Percentiles rank a stretch among this genome's conserved stretches.
Evolutionary conservation across 1,140 invertebrate genomes (phyloP).

Genomic region (Pectinophora gossypiella): DNA sequence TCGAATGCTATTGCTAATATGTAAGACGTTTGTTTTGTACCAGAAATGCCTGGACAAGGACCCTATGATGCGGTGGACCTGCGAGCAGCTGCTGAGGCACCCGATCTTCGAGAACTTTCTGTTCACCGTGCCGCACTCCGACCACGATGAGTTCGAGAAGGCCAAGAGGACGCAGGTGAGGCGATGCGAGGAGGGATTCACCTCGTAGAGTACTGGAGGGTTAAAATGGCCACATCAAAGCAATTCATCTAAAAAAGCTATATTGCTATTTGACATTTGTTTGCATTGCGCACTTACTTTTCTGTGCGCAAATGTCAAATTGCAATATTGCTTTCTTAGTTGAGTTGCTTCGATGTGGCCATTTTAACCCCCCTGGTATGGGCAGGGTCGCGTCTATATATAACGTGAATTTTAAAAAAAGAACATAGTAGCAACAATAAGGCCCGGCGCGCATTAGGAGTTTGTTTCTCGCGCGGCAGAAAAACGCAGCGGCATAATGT

Average conservation of each 20-base stretch:
- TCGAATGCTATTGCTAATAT: too few species aligned
- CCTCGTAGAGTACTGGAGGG: neutral
- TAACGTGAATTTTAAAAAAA: neutral
- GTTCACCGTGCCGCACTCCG: constrained; percentile 84
- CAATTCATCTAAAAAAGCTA: too few species aligned
- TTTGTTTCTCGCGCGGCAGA: too few species aligned
- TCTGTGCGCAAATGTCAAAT: too few species aligned
- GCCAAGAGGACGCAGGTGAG: constrained; percentile 66
- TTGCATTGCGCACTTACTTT: too few species aligned
- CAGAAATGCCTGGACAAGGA: constrained; percentile 97
- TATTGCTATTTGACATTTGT: too few species aligned
- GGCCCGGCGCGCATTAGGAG: neutral
- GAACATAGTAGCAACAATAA: neutral
- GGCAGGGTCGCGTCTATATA: neutral
- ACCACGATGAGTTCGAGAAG: constrained; percentile 83
- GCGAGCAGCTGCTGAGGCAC: constrained; percentile 93
- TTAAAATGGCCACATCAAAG: too few species aligned
- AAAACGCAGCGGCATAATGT: too few species aligned
- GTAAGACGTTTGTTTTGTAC: too few species aligned
- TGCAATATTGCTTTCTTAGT: too few species aligned
- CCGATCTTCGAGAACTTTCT: constrained; percentile 90
- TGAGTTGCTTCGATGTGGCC: too few species aligned
- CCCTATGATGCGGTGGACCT: constrained; percentile 91
- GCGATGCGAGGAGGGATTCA: neutral
- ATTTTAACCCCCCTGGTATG: too few species aligned